Conservation (phyloP, 2,113 vertebrate genomes). For the Neoarius graeffei region DNA sequence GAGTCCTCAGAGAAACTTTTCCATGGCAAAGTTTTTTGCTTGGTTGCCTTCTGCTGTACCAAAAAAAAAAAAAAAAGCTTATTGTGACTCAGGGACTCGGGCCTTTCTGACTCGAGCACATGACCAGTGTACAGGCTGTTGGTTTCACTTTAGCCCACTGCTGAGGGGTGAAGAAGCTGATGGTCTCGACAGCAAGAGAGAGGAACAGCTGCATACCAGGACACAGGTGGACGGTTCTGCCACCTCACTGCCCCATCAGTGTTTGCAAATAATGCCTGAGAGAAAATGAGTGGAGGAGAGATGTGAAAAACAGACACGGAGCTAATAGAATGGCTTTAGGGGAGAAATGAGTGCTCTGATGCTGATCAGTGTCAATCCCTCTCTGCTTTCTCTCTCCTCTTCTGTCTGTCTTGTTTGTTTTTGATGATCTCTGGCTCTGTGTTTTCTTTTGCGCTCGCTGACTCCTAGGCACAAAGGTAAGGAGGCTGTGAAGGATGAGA, state of each 20-base stretch:
- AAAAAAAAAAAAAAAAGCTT: not conserved
- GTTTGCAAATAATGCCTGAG: constrained; percentile 36
- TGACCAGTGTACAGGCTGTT: not conserved
- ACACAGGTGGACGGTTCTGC: constrained; percentile 24
- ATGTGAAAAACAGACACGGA: not conserved
- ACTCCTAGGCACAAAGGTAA: constrained; percentile 28
- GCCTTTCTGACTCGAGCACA: not conserved
- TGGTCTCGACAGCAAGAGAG: constrained; percentile 4
- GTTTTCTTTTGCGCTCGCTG: not conserved
- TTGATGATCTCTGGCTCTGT: not conserved
- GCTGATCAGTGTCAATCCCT: not conserved
- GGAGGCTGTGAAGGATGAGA: constrained; percentile 45
- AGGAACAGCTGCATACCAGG: constrained; percentile 44
- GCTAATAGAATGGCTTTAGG: constrained; percentile 1
- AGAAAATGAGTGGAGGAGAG: constrained; percentile 1
- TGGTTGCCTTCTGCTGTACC: not conserved
- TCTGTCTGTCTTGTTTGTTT: not conserved
- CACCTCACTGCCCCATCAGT: constrained; percentile 15
- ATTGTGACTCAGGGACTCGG: not conserved
- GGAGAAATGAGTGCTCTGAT: not conserved
- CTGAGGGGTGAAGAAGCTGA: constrained; percentile 23
- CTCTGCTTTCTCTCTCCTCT: not conserved
- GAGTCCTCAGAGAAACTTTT: not conserved
- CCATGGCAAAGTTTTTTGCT: not conserved
- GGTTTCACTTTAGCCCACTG: constrained; percentile 13